phyloP scores from a whole-genome alignment of 2,113 vertebrate genomes.

The Amia ocellicauda region DNA sequence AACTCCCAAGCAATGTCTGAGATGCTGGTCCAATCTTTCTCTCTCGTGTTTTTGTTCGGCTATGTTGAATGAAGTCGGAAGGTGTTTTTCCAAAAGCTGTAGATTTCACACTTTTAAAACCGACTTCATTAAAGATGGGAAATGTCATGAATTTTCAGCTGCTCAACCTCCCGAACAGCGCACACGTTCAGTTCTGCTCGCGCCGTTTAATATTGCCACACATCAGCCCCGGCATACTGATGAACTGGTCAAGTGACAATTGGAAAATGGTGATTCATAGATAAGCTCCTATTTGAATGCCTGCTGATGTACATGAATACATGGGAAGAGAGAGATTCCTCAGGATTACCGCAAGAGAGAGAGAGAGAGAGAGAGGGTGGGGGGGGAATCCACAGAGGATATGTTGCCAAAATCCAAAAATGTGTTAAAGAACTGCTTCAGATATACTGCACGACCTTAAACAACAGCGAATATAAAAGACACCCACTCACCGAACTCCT shows the following conservation, averaged over 20 bases:
- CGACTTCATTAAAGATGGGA: conserved; percentile 9
- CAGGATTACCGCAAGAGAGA: conserved; percentile 26
- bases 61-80: background rate
- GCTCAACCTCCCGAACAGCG: conserved; percentile 17
- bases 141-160: conserved; percentile 7
- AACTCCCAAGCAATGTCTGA: too few species aligned
- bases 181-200: conserved; percentile 16
- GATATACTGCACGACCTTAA: conserved; percentile 15
- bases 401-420: conserved; percentile 31
- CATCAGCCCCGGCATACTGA: conserved; percentile 21
- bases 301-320: conserved; percentile 13
- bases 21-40: too few species aligned
- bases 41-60: too few species aligned
- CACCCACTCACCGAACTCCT: conserved; percentile 19
- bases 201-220: conserved; percentile 9
- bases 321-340: conserved; percentile 17
- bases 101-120: conserved; percentile 16
- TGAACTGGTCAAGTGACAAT: conserved; percentile 35
- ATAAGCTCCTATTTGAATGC: conserved; percentile 17
- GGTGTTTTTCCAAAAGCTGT: conserved; percentile 1
- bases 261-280: conserved; percentile 24
- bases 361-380: background rate
- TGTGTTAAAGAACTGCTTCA: conserved; percentile 1
- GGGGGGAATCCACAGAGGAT: conserved; percentile 7
- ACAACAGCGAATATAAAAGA: conserved; percentile 16